Evolutionary conservation across 2,113 vertebrate species (phyloP), one percentile per base, ranked within the genome.

Genomic region (Gasterosteus aculeatus): DNA sequence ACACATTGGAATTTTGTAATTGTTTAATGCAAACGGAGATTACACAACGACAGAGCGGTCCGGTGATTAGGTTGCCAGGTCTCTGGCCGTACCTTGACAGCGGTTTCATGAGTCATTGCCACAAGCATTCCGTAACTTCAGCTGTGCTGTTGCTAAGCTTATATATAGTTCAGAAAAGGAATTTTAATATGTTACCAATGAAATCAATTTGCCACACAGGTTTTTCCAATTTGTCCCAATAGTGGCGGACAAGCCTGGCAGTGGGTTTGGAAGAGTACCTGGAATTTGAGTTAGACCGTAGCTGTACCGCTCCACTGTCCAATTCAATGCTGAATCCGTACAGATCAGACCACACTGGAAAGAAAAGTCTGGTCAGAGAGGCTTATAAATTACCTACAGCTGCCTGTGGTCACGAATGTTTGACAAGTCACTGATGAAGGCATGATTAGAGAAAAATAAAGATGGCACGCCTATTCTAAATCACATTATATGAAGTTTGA

Each of bases 391-490:
- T 26, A 29, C 19, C 53, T 53, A 44, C 8, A 38, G 44, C 8
- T 44, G 38, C 35, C 54, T 67, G 22, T 44, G 51, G 69, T 60
- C 46, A 53, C 19, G 18, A 66, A 53, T 29, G 46, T 61, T 66
- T 54, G 33, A 65, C 72, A 38, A 35, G 42, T 58, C 49, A 35
- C 35, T 51, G 33, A 64, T 51, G 18, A 33, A 66, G 57, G 9
- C 11, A 15, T 31, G 10, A 59, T n/a, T 19, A 44, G 19, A 66
- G 18, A 60, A 33, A 47, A 18, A 54, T 26, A 26, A 63, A 26
- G 15, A 56, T 49, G 39, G 58, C 54, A 60, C 16, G 54, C 10
- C n/a, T 51, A 66, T 26, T 26, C 65, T 41, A 51, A 72, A 72
- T 60, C 19, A 44, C 18, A 60, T 26, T 64, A 58, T 44, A 61